Base-by-base conservation (phyloP, 2,888 invertebrate species). In the Tenthredo scrophulariae region DNA sequence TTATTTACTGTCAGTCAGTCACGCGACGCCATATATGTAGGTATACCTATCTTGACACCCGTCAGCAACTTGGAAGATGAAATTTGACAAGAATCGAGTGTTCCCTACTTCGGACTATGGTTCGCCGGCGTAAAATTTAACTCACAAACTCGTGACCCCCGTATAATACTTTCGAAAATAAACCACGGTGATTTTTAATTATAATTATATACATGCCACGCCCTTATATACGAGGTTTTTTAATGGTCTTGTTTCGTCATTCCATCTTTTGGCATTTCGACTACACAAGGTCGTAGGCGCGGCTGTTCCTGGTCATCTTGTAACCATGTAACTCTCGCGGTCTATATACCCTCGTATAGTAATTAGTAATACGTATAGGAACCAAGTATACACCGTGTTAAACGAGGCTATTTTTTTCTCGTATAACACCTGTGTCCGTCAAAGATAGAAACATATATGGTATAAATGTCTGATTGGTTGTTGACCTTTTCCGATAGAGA, bases 1-100 rank as follows among this genome's bases (percentile, higher is more conserved):
- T 77, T 77, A 77, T 77, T 77, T 50, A 50, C 77, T 50, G 77
- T 77, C 77, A 77, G 77, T 77, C 77, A 50, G 77, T 50, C 77
- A 77, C 77, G 77, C 77, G 77, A 77, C 29, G 54, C 33, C 37
- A 29, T 67, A 67, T 67, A 67, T 33, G 26, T 67, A 62, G 22
- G 62, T 65, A 65, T 65, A 37, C 37, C 37, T 37, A 67, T 33
- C 77, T 77, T 77, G 77, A 77, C 77, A 77, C 77, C 77, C 77
- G 77, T 77, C 77, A 50, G 33, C 9, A 43, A 43, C n/a, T 9
- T n/a, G 22, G 43, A 54, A 33, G 54, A 40, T 13, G 77, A 77
- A 50, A 74, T 74, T 74, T 74, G 40, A 74, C 74, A 40, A 43
- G 43, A 74, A 43, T 74, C 74, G 4, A 43, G n/a, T 74, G 18